These are phyloP conservation scores for Trididemnum nubilum DNA, from an alignment of 23 tunicate genomes.

Conservation along the genomic window DNA sequence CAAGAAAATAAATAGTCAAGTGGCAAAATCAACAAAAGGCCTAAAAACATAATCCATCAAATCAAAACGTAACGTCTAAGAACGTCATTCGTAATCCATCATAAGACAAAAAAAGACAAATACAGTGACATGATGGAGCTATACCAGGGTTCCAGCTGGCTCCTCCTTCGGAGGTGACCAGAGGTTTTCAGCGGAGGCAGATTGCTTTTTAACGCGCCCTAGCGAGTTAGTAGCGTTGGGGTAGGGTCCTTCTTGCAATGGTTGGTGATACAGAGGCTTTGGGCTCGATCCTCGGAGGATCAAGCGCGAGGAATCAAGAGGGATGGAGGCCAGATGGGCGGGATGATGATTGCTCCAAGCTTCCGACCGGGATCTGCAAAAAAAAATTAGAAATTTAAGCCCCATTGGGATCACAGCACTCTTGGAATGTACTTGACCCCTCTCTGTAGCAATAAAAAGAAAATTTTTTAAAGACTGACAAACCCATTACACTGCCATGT, in stretches of 20 bases:
- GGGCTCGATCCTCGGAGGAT: not conserved
- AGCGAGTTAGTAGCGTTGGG: not conserved
- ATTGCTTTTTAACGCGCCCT: constrained; percentile 18
- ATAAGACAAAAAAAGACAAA: not conserved
- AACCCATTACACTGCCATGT: too few relatives aligned
- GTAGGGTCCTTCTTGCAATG: not conserved
- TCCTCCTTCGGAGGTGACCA: not conserved
- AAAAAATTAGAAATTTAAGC: not conserved
- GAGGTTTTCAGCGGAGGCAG: constrained; percentile 53
- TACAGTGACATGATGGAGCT: not conserved
- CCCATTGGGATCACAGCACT: not conserved
- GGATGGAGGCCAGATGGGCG: not conserved
- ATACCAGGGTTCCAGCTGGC: constrained; percentile 49
- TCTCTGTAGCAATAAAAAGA: too few relatives aligned
- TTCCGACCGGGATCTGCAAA: constrained; percentile 38
- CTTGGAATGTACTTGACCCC: too few relatives aligned
- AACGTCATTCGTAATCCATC: too few relatives aligned
- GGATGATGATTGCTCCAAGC: constrained; percentile 14
- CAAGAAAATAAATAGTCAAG: too few relatives aligned
- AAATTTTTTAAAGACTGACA: too few relatives aligned
- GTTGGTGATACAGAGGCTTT: not conserved
- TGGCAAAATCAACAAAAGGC: too few relatives aligned
- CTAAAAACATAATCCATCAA: too few relatives aligned
- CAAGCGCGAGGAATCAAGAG: not conserved
- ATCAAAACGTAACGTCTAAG: too few relatives aligned